A percentile compares a stretch with the other conserved stretches of the same genome.
phyloP scores from a whole-genome alignment of 2,888 invertebrate species.

The Eristalis tenax region DNA sequence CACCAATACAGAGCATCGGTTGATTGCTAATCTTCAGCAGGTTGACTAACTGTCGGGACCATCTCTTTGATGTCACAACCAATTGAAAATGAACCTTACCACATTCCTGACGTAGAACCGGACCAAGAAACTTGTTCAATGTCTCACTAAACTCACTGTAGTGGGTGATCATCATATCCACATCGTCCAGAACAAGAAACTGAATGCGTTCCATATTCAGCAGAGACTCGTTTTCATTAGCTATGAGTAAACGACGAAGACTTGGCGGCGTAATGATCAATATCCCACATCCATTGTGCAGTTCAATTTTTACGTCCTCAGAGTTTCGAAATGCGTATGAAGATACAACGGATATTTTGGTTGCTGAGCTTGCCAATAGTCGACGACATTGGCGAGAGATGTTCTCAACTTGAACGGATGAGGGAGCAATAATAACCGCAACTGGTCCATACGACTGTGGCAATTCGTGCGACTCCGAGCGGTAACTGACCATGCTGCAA shows the following conservation, averaged over 20 bases:
- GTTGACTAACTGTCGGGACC: conserved; percentile 81
- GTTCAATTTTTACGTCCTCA: conserved; percentile 74
- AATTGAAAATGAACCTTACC: conserved; percentile 82
- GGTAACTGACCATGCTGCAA: conserved; percentile 83
- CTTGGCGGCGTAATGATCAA: conserved; percentile 87
- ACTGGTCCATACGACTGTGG: conserved; percentile 84
- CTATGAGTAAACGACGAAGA: conserved; percentile 82
- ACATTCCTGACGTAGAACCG: conserved; percentile 68
- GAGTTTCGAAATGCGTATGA: conserved; percentile 78
- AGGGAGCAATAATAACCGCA: conserved; percentile 86
- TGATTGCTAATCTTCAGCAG: conserved; percentile 81
- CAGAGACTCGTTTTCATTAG: conserved; percentile 79
- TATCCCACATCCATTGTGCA: conserved; percentile 87
- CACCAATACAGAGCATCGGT: conserved; percentile 86
- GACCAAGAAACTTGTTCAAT: conserved; percentile 35
- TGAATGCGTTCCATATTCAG: conserved; percentile 85
- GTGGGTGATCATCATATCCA: conserved; percentile 83
- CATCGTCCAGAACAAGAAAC: conserved; percentile 87
- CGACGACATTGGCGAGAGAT: conserved; percentile 81
- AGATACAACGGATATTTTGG: conserved; percentile 81
- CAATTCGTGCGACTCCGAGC: conserved; percentile 72
- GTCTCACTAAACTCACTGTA: conserved; percentile 68
- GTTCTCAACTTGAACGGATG: conserved; percentile 83
- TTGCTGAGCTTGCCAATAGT: conserved; percentile 79
- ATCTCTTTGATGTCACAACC: conserved; percentile 83